phyloP scores from a whole-genome alignment of 2,797 vertebrate species.

The Australoheros facetus region DNA sequence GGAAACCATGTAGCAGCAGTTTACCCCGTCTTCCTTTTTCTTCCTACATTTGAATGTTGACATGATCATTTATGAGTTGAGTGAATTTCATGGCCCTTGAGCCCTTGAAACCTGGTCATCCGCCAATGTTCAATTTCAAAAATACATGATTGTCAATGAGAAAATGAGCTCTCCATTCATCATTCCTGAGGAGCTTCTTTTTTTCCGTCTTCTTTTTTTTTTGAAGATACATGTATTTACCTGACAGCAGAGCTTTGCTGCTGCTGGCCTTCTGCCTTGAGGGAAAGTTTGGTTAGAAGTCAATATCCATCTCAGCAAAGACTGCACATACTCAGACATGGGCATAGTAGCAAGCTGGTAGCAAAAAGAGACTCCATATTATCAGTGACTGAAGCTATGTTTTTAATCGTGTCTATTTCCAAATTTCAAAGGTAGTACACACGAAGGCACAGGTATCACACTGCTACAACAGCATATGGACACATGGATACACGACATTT shows the following conservation, averaged over 20 bases:
- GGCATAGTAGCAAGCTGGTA: slow-evolving; percentile 31
- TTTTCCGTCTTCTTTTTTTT: slow-evolving; percentile 12
- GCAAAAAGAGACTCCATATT: slow-evolving; percentile 30
- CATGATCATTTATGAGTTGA: slow-evolving; percentile 67
- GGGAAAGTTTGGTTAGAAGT: slow-evolving; percentile 66
- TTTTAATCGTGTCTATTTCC: slow-evolving; percentile 53
- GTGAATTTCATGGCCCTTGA: slow-evolving; percentile 60
- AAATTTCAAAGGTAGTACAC: slow-evolving; percentile 45
- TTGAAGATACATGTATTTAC: slow-evolving; percentile 56
- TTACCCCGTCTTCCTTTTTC: slow-evolving; percentile 49
- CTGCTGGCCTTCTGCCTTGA: slow-evolving; percentile 51
- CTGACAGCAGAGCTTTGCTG: slow-evolving; percentile 47
- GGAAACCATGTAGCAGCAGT: slow-evolving; percentile 70
- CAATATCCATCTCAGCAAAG: slow-evolving; percentile 55
- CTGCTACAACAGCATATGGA: slow-evolving; percentile 23
- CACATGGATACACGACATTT: slow-evolving; percentile 44
- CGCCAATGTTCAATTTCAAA: slow-evolving; percentile 55
- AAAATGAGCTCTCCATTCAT: slow-evolving; percentile 61
- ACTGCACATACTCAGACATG: slow-evolving; percentile 63
- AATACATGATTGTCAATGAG: slow-evolving; percentile 66
- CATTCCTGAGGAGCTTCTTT: slow-evolving; percentile 52
- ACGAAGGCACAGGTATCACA: slow-evolving; percentile 3
- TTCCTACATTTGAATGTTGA: slow-evolving; percentile 54
- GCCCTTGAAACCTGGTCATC: slow-evolving; percentile 61
- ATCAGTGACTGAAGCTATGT: slow-evolving; percentile 46